Conservation (phyloP, 2,888 invertebrate species). For the Protodeltote pygarga region DNA sequence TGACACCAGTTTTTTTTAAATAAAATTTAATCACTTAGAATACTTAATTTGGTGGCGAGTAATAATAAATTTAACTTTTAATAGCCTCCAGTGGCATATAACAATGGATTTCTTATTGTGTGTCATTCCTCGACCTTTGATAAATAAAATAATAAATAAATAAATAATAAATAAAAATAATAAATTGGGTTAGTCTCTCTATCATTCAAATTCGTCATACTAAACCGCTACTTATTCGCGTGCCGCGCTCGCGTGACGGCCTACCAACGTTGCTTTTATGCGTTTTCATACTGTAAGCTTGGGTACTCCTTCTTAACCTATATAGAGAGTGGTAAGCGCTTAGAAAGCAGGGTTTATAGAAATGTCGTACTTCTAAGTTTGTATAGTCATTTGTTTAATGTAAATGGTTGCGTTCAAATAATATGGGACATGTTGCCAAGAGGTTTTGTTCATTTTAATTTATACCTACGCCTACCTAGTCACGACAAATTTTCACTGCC, state of each 20-base stretch:
- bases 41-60: no score
- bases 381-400: constrained; percentile 33
- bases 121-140: no score
- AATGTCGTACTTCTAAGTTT: constrained; percentile 41
- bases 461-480: background rate
- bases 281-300: constrained; percentile 70
- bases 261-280: constrained; percentile 72
- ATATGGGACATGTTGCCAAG: background rate
- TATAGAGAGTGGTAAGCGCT: constrained; percentile 60
- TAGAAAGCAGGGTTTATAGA: constrained; percentile 54
- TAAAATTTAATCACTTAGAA: no score
- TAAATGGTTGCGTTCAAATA: background rate
- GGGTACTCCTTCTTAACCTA: constrained; percentile 71
- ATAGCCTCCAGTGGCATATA: no score
- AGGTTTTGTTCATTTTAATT: background rate
- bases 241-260: constrained; percentile 72
- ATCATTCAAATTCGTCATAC: constrained; percentile 51
- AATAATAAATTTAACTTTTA: no score
- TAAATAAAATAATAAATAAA: no score
- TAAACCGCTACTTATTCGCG: constrained; percentile 62
- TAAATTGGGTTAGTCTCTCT: no score
- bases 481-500: no score
- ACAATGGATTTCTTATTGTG: no score
- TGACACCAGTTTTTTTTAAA: no score
- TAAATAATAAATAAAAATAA: no score